Base-by-base conservation (phyloP, 2,113 vertebrate species). In the Carlito syrichta region DNA sequence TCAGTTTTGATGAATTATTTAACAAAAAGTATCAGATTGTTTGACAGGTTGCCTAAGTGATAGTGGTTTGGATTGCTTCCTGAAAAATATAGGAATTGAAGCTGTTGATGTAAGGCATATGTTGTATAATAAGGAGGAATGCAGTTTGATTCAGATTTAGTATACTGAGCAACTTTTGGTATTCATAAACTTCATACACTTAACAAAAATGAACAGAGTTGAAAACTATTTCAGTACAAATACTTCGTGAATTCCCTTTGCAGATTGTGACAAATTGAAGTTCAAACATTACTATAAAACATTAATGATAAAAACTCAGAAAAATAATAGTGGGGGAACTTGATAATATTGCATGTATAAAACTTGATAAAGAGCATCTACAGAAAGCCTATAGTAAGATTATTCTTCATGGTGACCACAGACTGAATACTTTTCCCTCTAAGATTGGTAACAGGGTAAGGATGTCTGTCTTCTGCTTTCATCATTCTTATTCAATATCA, bases 191-290 rank as follows among this genome's bases (percentile, higher is more conserved):
- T 92, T 22, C 78, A 77, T 23, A 83, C n/a, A n/a, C 91, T 95
- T 94, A 58, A 87, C 43, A 68, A 40, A 94, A 63, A 85, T 77
- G 86, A 96, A 89, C 40, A 62, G 87, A 95, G 54, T 56, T 95
- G 93, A 96, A 84, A 82, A 35, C 62, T 92, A 50, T 89, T 98
- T 97, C 84, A 88, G 86, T 94, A 77, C 50, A 91, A n/a, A 2
- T 86, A 35, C 10, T 81, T 71, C 82, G 62, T 91, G 86, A 60
- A 91, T 96, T 94, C 5, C 35, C 54, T 85, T 85, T 93, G 66
- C 20, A 86, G 85, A 89, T 77, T 77, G n/a, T 92, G 62, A 68
- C 20, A 90, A 56, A 87, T 19, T 87, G 32, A 83, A 89, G 56
- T 68, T 62, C n/a, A 68, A 74, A 95, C 88, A 82, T 97, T 77